Conservation (phyloP, 2,888 invertebrate genomes). For the Seladonia tumulorum region DNA sequence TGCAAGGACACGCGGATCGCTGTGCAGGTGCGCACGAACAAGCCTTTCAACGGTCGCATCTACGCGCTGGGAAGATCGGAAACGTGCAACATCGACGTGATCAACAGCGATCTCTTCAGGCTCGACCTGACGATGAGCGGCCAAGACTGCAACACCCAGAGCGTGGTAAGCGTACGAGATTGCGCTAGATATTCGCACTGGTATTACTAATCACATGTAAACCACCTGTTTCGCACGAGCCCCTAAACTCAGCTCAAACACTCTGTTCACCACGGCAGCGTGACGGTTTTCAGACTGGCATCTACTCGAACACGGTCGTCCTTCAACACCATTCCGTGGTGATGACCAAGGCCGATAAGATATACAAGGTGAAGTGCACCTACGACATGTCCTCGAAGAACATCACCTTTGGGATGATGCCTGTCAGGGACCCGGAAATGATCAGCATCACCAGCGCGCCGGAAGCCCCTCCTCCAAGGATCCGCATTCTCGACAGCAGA, state of each 20-base stretch:
- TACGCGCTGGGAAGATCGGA: slow-evolving; percentile 97
- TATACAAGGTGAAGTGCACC: slow-evolving; percentile 98
- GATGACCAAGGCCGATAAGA: slow-evolving; percentile 98
- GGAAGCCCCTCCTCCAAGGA: slow-evolving; percentile 97
- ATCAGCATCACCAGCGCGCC: slow-evolving; percentile 98
- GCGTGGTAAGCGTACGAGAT: slow-evolving; percentile 89
- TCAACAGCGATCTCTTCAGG: slow-evolving; percentile 96
- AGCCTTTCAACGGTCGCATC: slow-evolving; percentile 97
- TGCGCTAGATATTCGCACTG: not conserved
- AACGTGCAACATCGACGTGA: slow-evolving; percentile 97
- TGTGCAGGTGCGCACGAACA: slow-evolving; percentile 96
- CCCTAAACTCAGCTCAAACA: slow-evolving; percentile 51
- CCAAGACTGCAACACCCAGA: slow-evolving; percentile 97
- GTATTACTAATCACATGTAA: not conserved
- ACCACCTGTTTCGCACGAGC: not conserved
- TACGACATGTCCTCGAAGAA: slow-evolving; percentile 98
- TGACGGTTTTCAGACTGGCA: slow-evolving; percentile 90
- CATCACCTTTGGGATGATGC: slow-evolving; percentile 99
- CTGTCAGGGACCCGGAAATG: slow-evolving; percentile 97
- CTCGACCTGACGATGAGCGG: slow-evolving; percentile 96
- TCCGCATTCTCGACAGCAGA: slow-evolving; percentile 94
- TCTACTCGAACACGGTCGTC: slow-evolving; percentile 97
- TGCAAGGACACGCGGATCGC: slow-evolving; percentile 98
- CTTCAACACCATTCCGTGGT: slow-evolving; percentile 98
- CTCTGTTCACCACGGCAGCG: slow-evolving; percentile 75